Base-by-base conservation (phyloP, 1,140 invertebrate species). In the Parapsyche elsis region DNA sequence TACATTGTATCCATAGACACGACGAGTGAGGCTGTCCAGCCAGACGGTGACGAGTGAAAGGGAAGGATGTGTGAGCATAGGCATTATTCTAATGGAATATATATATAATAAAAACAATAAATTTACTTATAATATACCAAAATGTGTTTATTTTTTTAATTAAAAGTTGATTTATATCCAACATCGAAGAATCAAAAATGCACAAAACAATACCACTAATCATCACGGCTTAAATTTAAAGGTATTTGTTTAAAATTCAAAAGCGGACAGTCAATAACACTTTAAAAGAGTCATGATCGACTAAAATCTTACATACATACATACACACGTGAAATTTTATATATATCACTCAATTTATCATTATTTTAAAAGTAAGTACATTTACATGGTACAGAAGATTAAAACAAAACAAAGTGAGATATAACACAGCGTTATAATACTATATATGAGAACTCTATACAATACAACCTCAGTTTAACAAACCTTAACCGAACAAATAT, bases 31-130 rank as follows among this genome's bases (percentile, higher is more conserved):
- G 74, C n/a, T 83, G 64, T 79, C 9, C 24, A 23, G 44, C 10
- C 71, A 30, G 53, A 53, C 38, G 24, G 44, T 71, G 76, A 44
- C 38, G 79, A 59, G 64, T 64, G 78, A 73, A 53, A 57, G 79
- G 45, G 71, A 75, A 14, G 71, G 45, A 76, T 80, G 81, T n/a
- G 16, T 26, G 61, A 87, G 85, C 86, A 88, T 88, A 88, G 87
- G 87, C 86, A 86, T 85, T 89, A 89, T 88, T 89, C 88, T 88
- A 89, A 87, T 88, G 87, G 88, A 88, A 88, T 88, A 89, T 89
- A 87, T 89, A 89, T 88, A 88, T 87, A 88, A 77, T 64, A 86
- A 84, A 88, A 84, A 84, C 81, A 82, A 84, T 82, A 86, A 87
- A 86, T 85, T 87, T 85, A 87, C 87, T 87, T 88, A 83, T 78